Evolutionary conservation across 1,140 invertebrate genomes (phyloP).

Genomic region (Bombus breviceps): DNA sequence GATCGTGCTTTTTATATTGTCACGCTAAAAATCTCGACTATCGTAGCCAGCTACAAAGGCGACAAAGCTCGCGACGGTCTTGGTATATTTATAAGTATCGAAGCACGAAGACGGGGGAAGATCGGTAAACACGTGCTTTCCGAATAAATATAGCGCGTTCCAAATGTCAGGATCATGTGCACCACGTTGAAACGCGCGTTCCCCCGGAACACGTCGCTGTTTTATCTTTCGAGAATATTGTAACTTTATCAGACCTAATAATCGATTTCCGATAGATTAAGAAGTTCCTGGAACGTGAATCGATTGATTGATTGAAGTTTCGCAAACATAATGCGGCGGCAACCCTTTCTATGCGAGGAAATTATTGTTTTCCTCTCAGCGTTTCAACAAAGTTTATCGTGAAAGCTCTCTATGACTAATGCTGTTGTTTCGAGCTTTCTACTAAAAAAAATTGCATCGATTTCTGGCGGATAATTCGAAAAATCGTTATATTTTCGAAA

Average conservation of each 20-base stretch:
- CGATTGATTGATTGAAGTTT: neutral
- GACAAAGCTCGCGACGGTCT: neutral
- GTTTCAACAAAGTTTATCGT: too few species aligned
- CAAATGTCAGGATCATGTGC: slow-evolving; percentile 15
- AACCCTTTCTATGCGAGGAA: neutral
- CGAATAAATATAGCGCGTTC: slow-evolving; percentile 19
- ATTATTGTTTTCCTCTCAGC: neutral
- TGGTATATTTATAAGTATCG: slow-evolving; percentile 28
- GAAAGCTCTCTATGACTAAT: too few species aligned
- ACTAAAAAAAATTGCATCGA: too few species aligned
- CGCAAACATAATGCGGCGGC: too few species aligned
- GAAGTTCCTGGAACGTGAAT: neutral
- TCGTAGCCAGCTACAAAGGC: neutral
- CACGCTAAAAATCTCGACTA: neutral
- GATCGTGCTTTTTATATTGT: neutral
- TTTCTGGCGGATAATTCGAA: too few species aligned
- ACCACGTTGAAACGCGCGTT: too few species aligned
- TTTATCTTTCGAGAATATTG: neutral
- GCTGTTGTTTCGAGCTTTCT: too few species aligned
- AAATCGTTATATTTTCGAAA: too few species aligned
- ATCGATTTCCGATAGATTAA: neutral
- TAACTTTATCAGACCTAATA: neutral
- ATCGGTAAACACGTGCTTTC: neutral
- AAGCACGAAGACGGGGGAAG: neutral
- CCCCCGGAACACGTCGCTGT: neutral